Evolutionary conservation across 2,797 vertebrate species (phyloP).

Genomic region (Anniella stebbinsi): DNA sequence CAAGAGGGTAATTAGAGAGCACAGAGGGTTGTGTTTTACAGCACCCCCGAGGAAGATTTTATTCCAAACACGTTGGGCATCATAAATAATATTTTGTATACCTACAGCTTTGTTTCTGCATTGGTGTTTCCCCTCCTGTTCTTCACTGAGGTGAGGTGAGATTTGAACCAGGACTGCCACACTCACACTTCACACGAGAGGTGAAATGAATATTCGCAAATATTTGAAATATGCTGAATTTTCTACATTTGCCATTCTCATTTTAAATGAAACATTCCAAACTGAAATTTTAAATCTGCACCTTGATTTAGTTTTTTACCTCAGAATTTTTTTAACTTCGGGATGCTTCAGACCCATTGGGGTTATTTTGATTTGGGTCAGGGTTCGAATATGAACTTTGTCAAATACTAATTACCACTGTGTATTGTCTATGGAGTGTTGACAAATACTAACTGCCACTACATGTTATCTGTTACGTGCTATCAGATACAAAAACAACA

Average conservation of each 20-base stretch:
- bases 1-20: constrained; percentile 27
- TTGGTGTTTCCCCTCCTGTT: neutral
- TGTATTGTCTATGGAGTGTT: neutral
- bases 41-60: constrained; percentile 15
- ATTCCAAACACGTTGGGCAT: constrained; percentile 25
- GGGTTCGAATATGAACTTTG: neutral
- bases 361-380: neutral
- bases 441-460: neutral
- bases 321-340: neutral
- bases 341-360: neutral
- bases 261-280: neutral
- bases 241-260: neutral
- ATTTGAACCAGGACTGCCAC: neutral
- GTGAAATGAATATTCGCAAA: neutral
- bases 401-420: neutral
- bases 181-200: neutral
- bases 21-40: constrained; percentile 20
- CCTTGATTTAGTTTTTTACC: neutral
- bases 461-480: neutral
- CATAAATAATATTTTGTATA: constrained; percentile 17
- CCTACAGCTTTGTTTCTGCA: neutral
- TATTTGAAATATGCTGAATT: neutral
- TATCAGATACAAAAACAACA: neutral
- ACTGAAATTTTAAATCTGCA: neutral
- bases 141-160: neutral